Conservation (phyloP, 2,797 vertebrate species). For the Lepidocolaptes lacrymiger region DNA sequence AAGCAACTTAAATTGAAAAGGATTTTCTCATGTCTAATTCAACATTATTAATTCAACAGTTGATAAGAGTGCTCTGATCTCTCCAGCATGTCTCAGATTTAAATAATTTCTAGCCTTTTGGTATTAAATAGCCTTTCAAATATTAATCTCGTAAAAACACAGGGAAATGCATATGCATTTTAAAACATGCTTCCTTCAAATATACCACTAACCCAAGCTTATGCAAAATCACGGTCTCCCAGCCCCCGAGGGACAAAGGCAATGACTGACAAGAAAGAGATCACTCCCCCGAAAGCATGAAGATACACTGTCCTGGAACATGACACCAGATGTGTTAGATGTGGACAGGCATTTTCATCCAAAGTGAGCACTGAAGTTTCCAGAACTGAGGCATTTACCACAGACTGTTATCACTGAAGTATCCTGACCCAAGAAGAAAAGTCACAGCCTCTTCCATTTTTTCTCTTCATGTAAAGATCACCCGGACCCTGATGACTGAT, state of each 20-base stretch:
- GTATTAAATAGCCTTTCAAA: conserved; percentile 34
- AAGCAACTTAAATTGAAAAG: conserved; percentile 25
- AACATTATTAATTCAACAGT: conserved; percentile 27
- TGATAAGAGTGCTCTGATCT: conserved; percentile 44
- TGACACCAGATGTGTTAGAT: not conserved
- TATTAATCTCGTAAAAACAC: conserved; percentile 40
- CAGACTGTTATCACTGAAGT: not conserved
- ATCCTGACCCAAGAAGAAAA: not conserved
- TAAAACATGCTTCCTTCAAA: not conserved
- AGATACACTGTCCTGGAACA: not conserved
- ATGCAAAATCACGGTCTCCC: not conserved
- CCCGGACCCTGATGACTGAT: not conserved
- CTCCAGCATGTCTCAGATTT: conserved; percentile 18
- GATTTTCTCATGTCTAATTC: conserved; percentile 40
- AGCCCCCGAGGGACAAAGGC: not conserved
- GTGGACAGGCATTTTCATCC: not conserved
- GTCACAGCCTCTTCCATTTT: fast-evolving
- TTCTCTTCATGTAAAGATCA: not conserved
- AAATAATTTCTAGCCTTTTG: conserved; percentile 45
- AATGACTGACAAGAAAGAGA: not conserved
- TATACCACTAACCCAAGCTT: not conserved
- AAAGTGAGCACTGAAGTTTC: not conserved
- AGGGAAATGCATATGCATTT: not conserved
- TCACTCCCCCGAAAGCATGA: not conserved
- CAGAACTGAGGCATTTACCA: not conserved